Evolutionary conservation across 2,888 invertebrate genomes (phyloP).

Genomic region (Apamea monoglypha): DNA sequence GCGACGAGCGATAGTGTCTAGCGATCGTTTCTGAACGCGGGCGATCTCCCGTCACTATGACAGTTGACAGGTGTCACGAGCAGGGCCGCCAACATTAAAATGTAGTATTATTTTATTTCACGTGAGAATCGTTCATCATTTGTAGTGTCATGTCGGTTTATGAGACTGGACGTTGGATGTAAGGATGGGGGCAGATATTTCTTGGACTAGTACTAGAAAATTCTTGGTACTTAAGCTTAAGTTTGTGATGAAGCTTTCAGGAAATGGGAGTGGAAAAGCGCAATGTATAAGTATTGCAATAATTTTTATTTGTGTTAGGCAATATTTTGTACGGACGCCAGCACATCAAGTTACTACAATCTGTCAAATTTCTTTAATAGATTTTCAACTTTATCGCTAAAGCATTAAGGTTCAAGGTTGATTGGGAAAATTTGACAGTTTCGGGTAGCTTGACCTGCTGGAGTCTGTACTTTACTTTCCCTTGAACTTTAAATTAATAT

Average conservation of each 20-base stretch:
- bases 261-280: background rate
- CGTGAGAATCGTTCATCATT: conserved; percentile 67
- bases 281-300: background rate
- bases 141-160: conserved; percentile 61
- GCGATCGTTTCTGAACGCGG: conserved; percentile 83
- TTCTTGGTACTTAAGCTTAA: background rate
- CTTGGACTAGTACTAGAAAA: conserved; percentile 3
- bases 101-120: conserved; percentile 67
- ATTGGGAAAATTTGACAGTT: no score
- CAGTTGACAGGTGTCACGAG: conserved; percentile 88
- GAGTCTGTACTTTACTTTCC: no score
- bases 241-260: background rate
- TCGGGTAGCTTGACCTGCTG: no score
- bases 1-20: conserved; percentile 80
- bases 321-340: background rate
- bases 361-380: no score
- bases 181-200: conserved; percentile 36
- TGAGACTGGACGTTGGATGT: conserved; percentile 44
- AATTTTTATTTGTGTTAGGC: background rate
- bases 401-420: no score
- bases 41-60: conserved; percentile 85
- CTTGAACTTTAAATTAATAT: background rate
- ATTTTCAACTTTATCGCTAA: no score
- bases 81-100: conserved; percentile 70
- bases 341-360: no score